Conservation (phyloP, 2,888 invertebrate genomes). For the Myathropa florea region DNA sequence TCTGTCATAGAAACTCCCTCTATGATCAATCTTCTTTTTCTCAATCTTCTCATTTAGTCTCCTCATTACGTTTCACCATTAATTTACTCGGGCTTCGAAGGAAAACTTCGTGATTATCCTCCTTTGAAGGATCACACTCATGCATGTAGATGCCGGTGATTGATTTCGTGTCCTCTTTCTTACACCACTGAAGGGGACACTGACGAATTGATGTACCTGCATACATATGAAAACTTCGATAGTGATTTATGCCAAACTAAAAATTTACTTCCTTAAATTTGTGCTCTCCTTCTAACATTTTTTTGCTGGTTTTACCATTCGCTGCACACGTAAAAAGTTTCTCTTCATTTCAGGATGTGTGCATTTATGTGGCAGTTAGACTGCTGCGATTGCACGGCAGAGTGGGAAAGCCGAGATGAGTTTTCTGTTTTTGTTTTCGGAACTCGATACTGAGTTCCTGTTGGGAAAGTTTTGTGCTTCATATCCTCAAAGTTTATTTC, state of each 20-base stretch:
- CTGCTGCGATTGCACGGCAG: conserved; percentile 39
- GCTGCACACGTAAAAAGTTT: conserved; percentile 10
- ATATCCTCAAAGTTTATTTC: conserved; percentile 41
- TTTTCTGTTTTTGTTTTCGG: background rate
- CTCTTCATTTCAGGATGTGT: conserved; percentile 39
- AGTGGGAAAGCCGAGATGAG: background rate
- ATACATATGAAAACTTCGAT: background rate
- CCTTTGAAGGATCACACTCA: conserved; percentile 4
- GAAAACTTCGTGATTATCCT: background rate
- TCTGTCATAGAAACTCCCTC: background rate
- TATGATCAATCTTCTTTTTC: background rate
- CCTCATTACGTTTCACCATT: background rate
- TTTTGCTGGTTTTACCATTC: conserved; percentile 3
- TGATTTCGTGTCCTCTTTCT: conserved; percentile 12
- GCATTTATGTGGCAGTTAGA: conserved; percentile 52
- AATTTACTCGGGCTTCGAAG: background rate
- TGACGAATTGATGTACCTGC: conserved; percentile 43
- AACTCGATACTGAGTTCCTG: conserved; percentile 12
- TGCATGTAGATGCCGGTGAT: background rate
- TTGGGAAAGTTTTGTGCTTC: conserved; percentile 52
- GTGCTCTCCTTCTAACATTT: background rate
- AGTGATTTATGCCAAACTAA: conserved; percentile 44
- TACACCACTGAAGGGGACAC: conserved; percentile 17
- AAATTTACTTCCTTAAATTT: background rate
- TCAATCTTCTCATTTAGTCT: background rate